phyloP scores from a whole-genome alignment of 2,888 invertebrate genomes.

The Cepaea hortensis region DNA sequence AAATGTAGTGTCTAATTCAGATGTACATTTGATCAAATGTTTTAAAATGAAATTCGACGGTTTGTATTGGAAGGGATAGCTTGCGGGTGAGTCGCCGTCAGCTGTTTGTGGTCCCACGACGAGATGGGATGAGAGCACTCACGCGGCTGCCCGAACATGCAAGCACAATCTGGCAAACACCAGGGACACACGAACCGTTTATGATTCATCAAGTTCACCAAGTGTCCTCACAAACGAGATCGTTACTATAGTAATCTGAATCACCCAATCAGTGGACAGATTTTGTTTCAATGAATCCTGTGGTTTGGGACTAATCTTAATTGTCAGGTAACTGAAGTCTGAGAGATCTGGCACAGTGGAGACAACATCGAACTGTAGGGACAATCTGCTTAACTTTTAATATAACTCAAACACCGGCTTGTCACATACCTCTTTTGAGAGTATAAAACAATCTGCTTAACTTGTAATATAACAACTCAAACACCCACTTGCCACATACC shows the following conservation, averaged over 20 bases:
- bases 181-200: slow-evolving; percentile 35
- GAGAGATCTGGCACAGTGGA: too few species aligned
- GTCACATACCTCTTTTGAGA: too few species aligned
- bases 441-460: too few species aligned
- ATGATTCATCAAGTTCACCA: slow-evolving; percentile 31
- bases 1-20: too few species aligned
- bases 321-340: neutral
- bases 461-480: too few species aligned
- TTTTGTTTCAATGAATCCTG: neutral
- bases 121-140: neutral
- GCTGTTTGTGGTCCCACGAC: slow-evolving; percentile 39
- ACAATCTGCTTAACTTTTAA: too few species aligned
- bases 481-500: too few species aligned
- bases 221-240: slow-evolving; percentile 1
- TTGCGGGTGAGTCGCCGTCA: slow-evolving; percentile 16
- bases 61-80: neutral
- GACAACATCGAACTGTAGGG: too few species aligned
- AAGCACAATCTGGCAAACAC: slow-evolving; percentile 17
- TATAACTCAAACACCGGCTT: too few species aligned
- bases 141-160: neutral
- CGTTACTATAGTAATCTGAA: slow-evolving; percentile 16
- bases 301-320: slow-evolving; percentile 17
- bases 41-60: slow-evolving; percentile 1
- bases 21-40: too few species aligned
- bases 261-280: slow-evolving; percentile 28